Percentiles rank a stretch among this genome's conserved stretches.
phyloP scores from a whole-genome alignment of 2,113 vertebrate species.

The Rhagologus leucostigma region DNA sequence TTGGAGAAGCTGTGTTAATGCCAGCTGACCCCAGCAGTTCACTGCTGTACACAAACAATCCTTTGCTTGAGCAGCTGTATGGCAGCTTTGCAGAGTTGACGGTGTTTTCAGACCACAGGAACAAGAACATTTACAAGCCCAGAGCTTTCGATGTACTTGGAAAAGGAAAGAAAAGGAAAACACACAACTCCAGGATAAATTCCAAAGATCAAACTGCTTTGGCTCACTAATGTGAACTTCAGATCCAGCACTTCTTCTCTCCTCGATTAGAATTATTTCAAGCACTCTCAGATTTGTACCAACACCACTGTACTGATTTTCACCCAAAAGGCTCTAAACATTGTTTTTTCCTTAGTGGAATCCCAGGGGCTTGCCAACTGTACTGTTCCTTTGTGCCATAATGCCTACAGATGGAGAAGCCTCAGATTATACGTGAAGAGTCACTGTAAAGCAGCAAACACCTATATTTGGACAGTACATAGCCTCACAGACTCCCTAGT shows the following conservation, averaged over 20 bases:
- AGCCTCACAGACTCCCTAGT: neutral
- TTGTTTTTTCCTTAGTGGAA: neutral
- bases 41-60: neutral
- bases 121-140: neutral
- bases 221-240: neutral
- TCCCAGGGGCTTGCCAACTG: neutral
- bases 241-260: neutral
- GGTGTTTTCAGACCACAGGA: neutral
- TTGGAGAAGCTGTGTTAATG: neutral
- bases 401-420: neutral
- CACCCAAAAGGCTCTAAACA: neutral
- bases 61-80: neutral
- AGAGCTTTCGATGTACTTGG: neutral
- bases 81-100: neutral
- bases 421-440: neutral
- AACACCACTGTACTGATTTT: neutral
- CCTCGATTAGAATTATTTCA: neutral
- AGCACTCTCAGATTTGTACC: neutral
- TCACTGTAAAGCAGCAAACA: neutral
- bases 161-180: neutral
- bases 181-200: neutral
- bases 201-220: neutral
- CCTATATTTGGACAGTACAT: neutral
- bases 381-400: neutral
- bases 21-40: neutral